Evolutionary conservation across 2,797 vertebrate genomes (phyloP).

Genomic region (Simalia tracyae): DNA sequence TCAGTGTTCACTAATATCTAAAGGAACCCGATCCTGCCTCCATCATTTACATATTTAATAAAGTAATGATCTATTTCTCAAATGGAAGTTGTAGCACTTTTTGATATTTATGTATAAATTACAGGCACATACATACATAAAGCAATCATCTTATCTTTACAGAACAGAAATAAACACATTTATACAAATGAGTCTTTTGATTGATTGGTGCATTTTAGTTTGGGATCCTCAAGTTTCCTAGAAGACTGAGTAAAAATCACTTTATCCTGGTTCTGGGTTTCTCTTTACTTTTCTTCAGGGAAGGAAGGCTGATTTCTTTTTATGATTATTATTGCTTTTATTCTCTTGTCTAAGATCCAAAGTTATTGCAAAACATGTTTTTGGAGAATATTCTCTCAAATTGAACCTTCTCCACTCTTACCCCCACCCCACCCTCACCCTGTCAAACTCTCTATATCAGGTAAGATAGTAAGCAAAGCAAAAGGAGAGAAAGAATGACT

Average conservation of each 20-base stretch:
- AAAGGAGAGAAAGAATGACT: neutral
- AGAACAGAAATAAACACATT: neutral
- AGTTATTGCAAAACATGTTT: slow-evolving; percentile 52
- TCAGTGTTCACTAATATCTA: neutral
- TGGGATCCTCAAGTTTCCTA: neutral
- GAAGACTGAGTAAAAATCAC: slow-evolving; percentile 22
- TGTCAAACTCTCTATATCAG: too few relatives aligned
- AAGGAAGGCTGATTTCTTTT: slow-evolving; percentile 56
- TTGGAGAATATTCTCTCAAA: neutral
- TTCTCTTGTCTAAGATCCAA: slow-evolving; percentile 59
- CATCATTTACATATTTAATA: neutral
- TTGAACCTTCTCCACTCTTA: neutral
- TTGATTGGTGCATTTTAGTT: neutral
- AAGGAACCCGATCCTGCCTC: neutral
- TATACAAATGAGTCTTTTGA: neutral
- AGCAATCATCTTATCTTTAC: neutral
- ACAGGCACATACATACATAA: neutral
- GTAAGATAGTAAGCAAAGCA: too few relatives aligned
- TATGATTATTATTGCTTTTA: slow-evolving; percentile 56
- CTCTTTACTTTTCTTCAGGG: slow-evolving; percentile 35
- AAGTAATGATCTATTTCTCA: neutral
- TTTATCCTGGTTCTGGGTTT: neutral
- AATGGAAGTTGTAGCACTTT: neutral
- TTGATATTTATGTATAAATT: slow-evolving; percentile 7
- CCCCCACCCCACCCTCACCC: neutral